These are phyloP conservation scores for Aurelia coerulea DNA, from an alignment of 30 jellyfish, hydroid and myxozoan species.

Conservation along the genomic window DNA sequence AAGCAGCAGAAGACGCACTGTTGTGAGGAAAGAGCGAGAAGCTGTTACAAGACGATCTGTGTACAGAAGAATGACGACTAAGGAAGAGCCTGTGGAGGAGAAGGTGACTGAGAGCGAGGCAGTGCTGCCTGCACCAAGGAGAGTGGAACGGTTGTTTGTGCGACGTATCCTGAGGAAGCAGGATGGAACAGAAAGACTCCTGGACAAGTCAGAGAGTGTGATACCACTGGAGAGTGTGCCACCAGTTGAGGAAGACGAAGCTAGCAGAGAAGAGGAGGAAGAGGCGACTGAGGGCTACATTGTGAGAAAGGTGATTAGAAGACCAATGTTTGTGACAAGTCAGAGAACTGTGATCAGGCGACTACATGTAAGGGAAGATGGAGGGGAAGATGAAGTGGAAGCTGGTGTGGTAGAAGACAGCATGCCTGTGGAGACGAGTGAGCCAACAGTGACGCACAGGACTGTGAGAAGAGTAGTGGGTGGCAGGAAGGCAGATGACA, in stretches of 20 bases:
- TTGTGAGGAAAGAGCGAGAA: slow-evolving; percentile 25
- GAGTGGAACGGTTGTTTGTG: slow-evolving; percentile 82
- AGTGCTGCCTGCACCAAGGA: slow-evolving; percentile 20
- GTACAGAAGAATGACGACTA: background rate
- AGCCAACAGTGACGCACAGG: slow-evolving; percentile 57
- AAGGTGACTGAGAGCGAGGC: slow-evolving; percentile 33
- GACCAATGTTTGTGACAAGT: slow-evolving; percentile 77
- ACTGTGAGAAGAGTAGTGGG: slow-evolving; percentile 74
- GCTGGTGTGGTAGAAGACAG: slow-evolving; percentile 57
- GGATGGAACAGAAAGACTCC: slow-evolving; percentile 13
- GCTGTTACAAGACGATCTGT: slow-evolving; percentile 19
- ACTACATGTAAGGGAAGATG: slow-evolving; percentile 28
- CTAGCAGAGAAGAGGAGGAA: slow-evolving; percentile 7
- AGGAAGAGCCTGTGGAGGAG: slow-evolving; percentile 31
- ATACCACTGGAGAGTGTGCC: slow-evolving; percentile 38
- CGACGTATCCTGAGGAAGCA: slow-evolving; percentile 73
- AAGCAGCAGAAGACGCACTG: background rate
- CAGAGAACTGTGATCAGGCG: slow-evolving; percentile 70
- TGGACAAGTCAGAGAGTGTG: background rate
- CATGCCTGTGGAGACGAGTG: slow-evolving; percentile 37
- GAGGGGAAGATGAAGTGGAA: slow-evolving; percentile 45
- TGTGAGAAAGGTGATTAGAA: slow-evolving; percentile 64
- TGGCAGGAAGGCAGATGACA: slow-evolving; percentile 19
- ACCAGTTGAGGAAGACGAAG: slow-evolving; percentile 15
- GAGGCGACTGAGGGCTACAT: slow-evolving; percentile 25